Evolutionary conservation across 35 echinoderm and acorn worm species (phyloP), one percentile per base, ranked within the genome.

Genomic region (Chiridota heheva): DNA sequence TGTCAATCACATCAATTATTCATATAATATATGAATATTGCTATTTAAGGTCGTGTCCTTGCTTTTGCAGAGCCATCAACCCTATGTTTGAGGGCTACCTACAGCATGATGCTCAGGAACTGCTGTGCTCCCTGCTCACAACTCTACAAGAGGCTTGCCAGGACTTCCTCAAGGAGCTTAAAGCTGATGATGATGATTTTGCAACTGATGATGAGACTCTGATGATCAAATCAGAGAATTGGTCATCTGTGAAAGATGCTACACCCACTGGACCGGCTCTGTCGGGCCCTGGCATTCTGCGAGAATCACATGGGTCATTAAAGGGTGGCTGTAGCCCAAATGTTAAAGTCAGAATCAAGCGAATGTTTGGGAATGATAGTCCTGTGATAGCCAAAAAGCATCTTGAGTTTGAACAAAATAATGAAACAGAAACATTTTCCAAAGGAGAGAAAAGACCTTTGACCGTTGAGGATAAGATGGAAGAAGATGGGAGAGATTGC

Each of bases 11-110:
- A n/a, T n/a, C n/a, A n/a, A n/a, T n/a, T n/a, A n/a, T n/a, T n/a
- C n/a, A n/a, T n/a, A n/a, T n/a, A n/a, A n/a, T n/a, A n/a, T n/a
- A n/a, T n/a, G n/a, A n/a, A n/a, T n/a, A n/a, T n/a, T n/a, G n/a
- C n/a, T n/a, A n/a, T n/a, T n/a, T n/a, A n/a, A n/a, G n/a, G n/a
- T n/a, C n/a, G n/a, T n/a, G n/a, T 63, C 69, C 0, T 16, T 88
- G 61, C 70, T 31, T 48, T 48, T 84, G 1, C 60, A 98, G 95
- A 58, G 75, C 70, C 18, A 38, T 98, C n/a, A 98, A 98, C 39
- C 89, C 95, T 32, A 98, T 98, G 95, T 98, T 98, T 79, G 78
- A 92, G 68, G 95, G 95, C 58, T 98, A 88, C 70, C 72, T 98
- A 12, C 95, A 98, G 46, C 95, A 98, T 77, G 95, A 98, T 70